phyloP scores from a whole-genome alignment of 30 jellyfish, hydroid and myxozoan genomes.

The Hydractinia symbiolongicarpus region DNA sequence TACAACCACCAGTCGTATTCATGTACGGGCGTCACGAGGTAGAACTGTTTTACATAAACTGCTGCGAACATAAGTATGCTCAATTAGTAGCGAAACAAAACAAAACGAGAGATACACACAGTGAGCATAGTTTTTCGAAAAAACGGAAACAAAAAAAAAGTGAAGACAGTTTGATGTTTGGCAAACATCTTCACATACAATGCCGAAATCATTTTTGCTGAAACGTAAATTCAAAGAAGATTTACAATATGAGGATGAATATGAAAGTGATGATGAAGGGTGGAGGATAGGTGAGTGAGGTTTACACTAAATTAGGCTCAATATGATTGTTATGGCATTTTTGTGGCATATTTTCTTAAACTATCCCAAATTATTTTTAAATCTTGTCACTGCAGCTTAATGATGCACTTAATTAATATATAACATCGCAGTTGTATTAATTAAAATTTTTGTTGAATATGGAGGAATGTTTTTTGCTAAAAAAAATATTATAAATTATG shows the following conservation, averaged over 20 bases:
- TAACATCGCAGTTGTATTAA: no score
- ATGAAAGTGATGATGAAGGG: slow-evolving; percentile 18
- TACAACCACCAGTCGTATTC: slow-evolving; percentile 8
- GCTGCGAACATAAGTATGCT: not conserved
- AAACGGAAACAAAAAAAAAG: not conserved
- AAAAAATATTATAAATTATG: no score
- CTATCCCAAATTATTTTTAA: no score
- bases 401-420: no score
- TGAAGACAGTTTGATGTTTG: not conserved
- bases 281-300: slow-evolving; percentile 23
- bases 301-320: not conserved
- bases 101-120: not conserved
- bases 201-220: slow-evolving; percentile 79
- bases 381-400: no score
- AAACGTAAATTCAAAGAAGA: slow-evolving; percentile 39
- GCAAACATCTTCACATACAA: not conserved
- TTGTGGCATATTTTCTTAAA: no score
- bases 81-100: not conserved
- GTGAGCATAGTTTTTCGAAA: not conserved
- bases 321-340: no score
- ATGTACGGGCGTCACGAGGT: not conserved
- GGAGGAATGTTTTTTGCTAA: no score
- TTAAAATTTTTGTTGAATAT: no score
- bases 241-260: slow-evolving; percentile 26
- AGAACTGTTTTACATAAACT: not conserved